Conservation (phyloP, 2,113 vertebrate species). For the Tachycineta bicolor region DNA sequence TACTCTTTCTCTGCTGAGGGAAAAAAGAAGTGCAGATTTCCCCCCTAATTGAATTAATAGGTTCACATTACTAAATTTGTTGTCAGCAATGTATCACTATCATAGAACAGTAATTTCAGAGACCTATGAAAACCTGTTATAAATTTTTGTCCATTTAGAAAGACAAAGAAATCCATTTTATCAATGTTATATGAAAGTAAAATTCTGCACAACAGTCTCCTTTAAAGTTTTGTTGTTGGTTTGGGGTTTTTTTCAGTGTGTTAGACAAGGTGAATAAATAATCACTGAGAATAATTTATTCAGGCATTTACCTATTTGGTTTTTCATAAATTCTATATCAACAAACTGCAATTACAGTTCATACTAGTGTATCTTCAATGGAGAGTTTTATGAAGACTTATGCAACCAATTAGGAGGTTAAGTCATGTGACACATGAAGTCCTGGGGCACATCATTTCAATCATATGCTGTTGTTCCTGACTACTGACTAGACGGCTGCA, state of each 20-base stretch:
- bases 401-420: background rate
- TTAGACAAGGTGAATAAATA: background rate
- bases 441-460: background rate
- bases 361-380: background rate
- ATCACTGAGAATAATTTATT: background rate
- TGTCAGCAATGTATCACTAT: background rate
- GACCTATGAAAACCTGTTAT: background rate
- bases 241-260: background rate
- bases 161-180: background rate
- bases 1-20: background rate
- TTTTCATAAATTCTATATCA: background rate
- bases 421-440: background rate
- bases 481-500: background rate
- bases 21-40: background rate
- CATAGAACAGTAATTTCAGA: background rate
- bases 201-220: background rate
- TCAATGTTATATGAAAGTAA: background rate
- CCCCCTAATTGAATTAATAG: background rate
- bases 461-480: background rate
- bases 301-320: background rate
- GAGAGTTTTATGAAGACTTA: background rate
- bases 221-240: background rate
- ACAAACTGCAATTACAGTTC: background rate
- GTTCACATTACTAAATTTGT: background rate
- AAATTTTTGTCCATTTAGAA: background rate